phyloP scores from a whole-genome alignment of 1,140 invertebrate species.

The Diploscapter pachys region DNA sequence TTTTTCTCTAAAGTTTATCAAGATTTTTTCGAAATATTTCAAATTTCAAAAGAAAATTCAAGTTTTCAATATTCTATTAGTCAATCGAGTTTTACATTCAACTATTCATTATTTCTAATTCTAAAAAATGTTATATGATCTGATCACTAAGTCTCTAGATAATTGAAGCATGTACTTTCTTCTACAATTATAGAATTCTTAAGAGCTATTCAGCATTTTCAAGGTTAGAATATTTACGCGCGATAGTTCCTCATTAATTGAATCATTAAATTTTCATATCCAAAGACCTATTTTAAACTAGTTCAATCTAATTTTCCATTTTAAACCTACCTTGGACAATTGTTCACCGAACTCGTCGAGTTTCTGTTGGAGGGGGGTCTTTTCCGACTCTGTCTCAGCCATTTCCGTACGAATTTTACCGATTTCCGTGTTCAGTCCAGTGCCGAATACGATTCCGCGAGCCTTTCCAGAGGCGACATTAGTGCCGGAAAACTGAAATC shows the following conservation, averaged over 20 bases:
- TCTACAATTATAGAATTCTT: too few relatives aligned
- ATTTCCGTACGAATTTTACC: constrained; percentile 98
- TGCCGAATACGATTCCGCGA: constrained; percentile 94
- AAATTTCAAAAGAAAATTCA: too few relatives aligned
- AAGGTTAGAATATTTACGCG: too few relatives aligned
- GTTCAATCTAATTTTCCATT: background rate
- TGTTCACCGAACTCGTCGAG: constrained; percentile 99
- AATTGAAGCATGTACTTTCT: too few relatives aligned
- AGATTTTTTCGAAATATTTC: too few relatives aligned
- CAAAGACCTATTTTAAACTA: background rate
- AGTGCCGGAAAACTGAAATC: constrained; percentile 72
- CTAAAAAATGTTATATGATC: too few relatives aligned
- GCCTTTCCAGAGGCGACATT: constrained; percentile 98
- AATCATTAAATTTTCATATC: background rate
- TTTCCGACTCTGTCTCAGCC: constrained; percentile 99
- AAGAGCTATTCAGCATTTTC: too few relatives aligned
- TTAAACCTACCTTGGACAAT: constrained; percentile 74
- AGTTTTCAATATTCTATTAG: too few relatives aligned
- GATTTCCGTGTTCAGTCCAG: constrained; percentile 95
- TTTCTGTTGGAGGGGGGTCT: constrained; percentile 98
- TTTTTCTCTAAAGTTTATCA: too few relatives aligned
- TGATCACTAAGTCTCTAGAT: too few relatives aligned
- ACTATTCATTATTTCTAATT: too few relatives aligned
- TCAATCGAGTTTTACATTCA: too few relatives aligned
- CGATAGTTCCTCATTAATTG: background rate